Evolutionary conservation across 2,888 invertebrate species (phyloP), one percentile per base, ranked within the genome.

Genomic region (Eumacrocentrus americanus): DNA sequence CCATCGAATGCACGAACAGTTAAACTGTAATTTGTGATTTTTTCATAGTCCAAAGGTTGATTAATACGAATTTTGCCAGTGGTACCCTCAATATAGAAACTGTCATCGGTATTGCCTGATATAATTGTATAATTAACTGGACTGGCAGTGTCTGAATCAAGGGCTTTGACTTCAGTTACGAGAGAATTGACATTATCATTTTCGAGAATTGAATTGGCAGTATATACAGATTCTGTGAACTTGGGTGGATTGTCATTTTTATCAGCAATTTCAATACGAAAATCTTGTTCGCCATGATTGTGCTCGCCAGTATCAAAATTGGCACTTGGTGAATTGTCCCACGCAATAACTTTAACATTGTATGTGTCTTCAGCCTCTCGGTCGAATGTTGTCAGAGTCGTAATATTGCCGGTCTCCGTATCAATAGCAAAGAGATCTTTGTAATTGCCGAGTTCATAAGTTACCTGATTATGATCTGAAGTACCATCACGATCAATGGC

Each of bases 191-290:
- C 87, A 76, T 95, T 93, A 2, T 92, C 90, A 79, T 92, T 90
- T 82, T 96, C 97, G 25, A 88, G 86, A 66, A 93, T 87, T 52
- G 89, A 87, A 69, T 89, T 88, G 0, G 91, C 91, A 14, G 88
- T 84, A 77, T 92, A 93, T 4, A 87, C 84, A 0, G 85, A 81
- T 74, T 91, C 86, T n/a, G 89, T 89, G 78, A 98, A 98, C 70
- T 88, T 87, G 0, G 98, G 98, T 16, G 89, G 87, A 80, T 98
- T 98, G 81, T 98, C 98, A 80, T 98, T 98, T 77, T 93, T 93
- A 82, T 98, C 98, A 18, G 93, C 94, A 42, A 98, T 95, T 75
- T 90, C 91, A 71, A 98, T 94, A 68, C 91, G 87, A 76, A 96
- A 94, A 54, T 90, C 90, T 81, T 94, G 93, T 70, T 90, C 88